Evolutionary conservation across 2,113 vertebrate genomes (phyloP).

Genomic region (Pipra filicauda): DNA sequence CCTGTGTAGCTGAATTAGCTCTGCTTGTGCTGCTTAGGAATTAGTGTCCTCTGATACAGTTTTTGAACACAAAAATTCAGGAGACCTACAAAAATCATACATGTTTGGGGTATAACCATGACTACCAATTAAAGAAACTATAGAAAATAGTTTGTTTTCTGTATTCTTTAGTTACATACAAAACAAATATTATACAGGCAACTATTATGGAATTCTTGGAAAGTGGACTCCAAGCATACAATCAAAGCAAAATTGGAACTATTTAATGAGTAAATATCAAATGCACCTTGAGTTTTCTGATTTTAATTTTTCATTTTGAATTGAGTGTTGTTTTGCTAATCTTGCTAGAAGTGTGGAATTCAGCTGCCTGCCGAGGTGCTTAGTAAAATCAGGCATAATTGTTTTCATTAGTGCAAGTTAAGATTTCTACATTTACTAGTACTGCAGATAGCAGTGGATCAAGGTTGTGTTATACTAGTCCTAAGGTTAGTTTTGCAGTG

Average conservation of each 20-base stretch:
- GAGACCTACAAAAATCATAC: neutral
- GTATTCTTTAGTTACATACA: neutral
- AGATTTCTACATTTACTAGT: neutral
- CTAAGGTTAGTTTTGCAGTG: neutral
- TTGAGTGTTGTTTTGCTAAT: neutral
- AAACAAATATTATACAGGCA: neutral
- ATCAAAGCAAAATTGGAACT: conserved; percentile 1
- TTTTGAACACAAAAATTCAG: neutral
- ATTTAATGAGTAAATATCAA: conserved; percentile 36
- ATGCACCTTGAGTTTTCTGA: neutral
- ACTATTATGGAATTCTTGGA: conserved; percentile 26
- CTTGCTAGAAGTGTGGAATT: neutral
- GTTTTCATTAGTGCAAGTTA: neutral
- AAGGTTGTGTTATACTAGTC: neutral
- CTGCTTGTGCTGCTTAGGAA: neutral
- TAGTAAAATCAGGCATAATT: neutral
- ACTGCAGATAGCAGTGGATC: neutral
- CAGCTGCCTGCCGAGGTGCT: neutral
- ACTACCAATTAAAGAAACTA: neutral
- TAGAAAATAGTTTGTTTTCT: conserved; percentile 24
- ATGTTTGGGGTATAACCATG: neutral
- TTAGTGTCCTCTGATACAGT: neutral
- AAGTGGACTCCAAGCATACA: conserved; percentile 24
- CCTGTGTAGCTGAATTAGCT: neutral
- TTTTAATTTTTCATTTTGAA: neutral